These are phyloP conservation scores for Istiophorus platypterus DNA, from an alignment of 2,113 vertebrate species.

Conservation along the genomic window DNA sequence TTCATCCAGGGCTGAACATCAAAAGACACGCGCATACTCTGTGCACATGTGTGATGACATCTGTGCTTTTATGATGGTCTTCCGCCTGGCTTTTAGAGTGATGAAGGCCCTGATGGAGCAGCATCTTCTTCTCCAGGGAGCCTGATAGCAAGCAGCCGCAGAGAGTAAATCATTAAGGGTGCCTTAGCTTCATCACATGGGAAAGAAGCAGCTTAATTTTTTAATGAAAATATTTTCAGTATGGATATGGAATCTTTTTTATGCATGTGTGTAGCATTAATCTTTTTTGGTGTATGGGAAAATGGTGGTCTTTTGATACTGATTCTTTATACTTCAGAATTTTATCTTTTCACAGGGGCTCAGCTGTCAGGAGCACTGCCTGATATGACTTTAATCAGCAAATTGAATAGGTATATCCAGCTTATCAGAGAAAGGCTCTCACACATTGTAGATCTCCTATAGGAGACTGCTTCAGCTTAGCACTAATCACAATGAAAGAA, in stretches of 20 bases:
- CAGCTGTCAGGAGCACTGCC: constrained; percentile 61
- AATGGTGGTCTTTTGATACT: constrained; percentile 54
- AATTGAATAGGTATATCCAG: constrained; percentile 72
- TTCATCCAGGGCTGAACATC: constrained; percentile 21
- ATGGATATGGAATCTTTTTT: constrained; percentile 41
- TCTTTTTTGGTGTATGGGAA: constrained; percentile 39
- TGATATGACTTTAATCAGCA: constrained; percentile 77
- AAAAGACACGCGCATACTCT: constrained; percentile 45
- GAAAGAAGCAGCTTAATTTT: constrained; percentile 52
- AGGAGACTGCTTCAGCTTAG: constrained; percentile 48
- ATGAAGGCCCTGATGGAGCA: constrained; percentile 84
- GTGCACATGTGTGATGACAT: constrained; percentile 14
- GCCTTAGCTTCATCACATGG: constrained; percentile 34
- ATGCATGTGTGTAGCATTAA: constrained; percentile 42
- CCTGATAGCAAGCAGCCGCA: constrained; percentile 87
- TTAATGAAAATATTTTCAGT: constrained; percentile 63
- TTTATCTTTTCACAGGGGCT: constrained; percentile 65
- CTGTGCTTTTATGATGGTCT: constrained; percentile 81
- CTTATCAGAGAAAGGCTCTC: constrained; percentile 65
- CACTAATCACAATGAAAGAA: constrained; percentile 58
- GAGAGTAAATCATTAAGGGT: constrained; percentile 82
- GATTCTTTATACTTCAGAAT: constrained; percentile 47
- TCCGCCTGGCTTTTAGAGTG: constrained; percentile 87
- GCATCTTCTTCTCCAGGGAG: constrained; percentile 83
- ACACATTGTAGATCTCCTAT: constrained; percentile 33